Conservation (phyloP, 2,113 vertebrate species). For the Jacana jacana region DNA sequence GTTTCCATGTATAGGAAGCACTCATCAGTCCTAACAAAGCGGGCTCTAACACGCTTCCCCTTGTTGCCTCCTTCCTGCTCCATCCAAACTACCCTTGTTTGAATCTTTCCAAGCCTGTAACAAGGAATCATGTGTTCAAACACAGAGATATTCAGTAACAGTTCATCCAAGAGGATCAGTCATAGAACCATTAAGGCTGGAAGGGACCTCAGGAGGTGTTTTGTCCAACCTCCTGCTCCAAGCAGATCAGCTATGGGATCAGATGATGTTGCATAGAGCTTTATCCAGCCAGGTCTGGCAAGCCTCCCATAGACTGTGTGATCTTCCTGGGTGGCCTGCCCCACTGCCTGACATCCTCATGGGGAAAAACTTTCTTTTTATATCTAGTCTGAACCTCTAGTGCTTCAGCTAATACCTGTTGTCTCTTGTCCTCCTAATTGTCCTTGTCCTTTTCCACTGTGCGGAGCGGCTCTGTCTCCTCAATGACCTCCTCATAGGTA, state of each 20-base stretch:
- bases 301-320: neutral
- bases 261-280: neutral
- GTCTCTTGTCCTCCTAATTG: neutral
- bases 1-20: neutral
- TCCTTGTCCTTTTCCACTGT: neutral
- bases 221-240: neutral
- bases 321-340: neutral
- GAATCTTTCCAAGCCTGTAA: neutral
- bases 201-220: neutral
- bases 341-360: neutral
- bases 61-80: neutral
- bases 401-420: neutral
- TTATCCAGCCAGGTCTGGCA: neutral
- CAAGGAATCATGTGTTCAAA: neutral
- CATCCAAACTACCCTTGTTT: neutral
- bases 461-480: neutral
- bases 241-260: neutral
- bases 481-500: neutral
- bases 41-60: neutral
- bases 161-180: neutral
- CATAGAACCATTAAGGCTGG: neutral
- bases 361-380: neutral
- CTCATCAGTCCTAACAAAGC: neutral
- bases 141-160: neutral
- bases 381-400: neutral